These are phyloP conservation scores for Petrocephalus schoutedeni DNA, from an alignment of 2,797 vertebrate genomes.

Conservation along the genomic window DNA sequence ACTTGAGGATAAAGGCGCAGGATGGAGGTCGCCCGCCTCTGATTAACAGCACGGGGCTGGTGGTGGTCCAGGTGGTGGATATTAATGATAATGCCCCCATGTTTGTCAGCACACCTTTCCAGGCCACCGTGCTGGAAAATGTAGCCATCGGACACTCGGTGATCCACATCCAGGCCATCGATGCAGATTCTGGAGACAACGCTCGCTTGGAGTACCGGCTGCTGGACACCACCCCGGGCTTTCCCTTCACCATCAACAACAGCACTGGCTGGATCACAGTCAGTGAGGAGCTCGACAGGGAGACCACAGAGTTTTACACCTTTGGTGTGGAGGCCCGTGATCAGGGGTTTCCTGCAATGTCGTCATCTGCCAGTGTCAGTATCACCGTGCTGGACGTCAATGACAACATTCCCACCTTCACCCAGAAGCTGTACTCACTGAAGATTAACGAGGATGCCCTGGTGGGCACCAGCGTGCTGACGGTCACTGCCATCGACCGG, in stretches of 20 bases:
- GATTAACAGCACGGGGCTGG: slow-evolving; percentile 87
- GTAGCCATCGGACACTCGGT: slow-evolving; percentile 85
- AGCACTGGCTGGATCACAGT: slow-evolving; percentile 94
- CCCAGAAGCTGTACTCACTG: slow-evolving; percentile 80
- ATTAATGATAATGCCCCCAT: slow-evolving; percentile 94
- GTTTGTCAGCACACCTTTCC: slow-evolving; percentile 96
- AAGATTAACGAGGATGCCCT: slow-evolving; percentile 90
- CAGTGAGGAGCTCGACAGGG: slow-evolving; percentile 78
- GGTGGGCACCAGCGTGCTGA: slow-evolving; percentile 88
- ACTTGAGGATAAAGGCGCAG: slow-evolving; percentile 87
- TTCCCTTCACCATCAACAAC: slow-evolving; percentile 91
- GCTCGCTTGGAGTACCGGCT: slow-evolving; percentile 82
- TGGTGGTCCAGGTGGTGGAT: slow-evolving; percentile 87
- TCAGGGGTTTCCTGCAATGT: slow-evolving; percentile 78
- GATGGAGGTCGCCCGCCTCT: slow-evolving; percentile 90
- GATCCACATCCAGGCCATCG: slow-evolving; percentile 90
- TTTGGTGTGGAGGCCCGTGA: slow-evolving; percentile 91
- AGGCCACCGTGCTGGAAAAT: slow-evolving; percentile 87
- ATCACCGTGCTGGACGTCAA: slow-evolving; percentile 91
- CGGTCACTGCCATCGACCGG: slow-evolving; percentile 79
- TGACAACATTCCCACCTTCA: slow-evolving; percentile 88
- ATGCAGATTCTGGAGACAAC: slow-evolving; percentile 87
- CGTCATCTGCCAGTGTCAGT: slow-evolving; percentile 87
- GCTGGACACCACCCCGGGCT: slow-evolving; percentile 67
- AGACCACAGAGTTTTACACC: slow-evolving; percentile 81